phyloP scores from a whole-genome alignment of 2,797 vertebrate species.

The Serranus cabrilla region DNA sequence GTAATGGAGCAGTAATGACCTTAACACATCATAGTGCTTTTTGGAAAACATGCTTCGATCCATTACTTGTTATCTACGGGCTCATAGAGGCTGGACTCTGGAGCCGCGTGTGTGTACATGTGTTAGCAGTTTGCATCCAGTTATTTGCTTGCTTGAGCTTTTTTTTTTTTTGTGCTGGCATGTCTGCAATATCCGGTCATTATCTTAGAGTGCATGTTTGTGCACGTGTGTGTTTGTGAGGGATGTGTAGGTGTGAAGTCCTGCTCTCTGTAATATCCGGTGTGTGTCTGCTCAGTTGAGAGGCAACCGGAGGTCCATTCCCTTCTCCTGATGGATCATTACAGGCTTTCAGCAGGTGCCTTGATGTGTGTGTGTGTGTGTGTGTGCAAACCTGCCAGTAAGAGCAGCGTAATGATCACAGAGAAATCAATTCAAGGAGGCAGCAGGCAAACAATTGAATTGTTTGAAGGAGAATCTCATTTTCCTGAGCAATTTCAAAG shows the following conservation, averaged over 20 bases:
- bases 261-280: slow-evolving; percentile 66
- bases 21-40: slow-evolving; percentile 51
- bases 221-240: slow-evolving; percentile 21
- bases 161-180: slow-evolving; percentile 38
- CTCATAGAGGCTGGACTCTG: neutral
- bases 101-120: neutral
- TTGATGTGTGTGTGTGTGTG: slow-evolving; percentile 15
- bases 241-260: slow-evolving; percentile 18
- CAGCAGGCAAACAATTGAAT: slow-evolving; percentile 77
- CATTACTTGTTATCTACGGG: slow-evolving; percentile 30
- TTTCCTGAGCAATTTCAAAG: slow-evolving; percentile 63
- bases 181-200: slow-evolving; percentile 56
- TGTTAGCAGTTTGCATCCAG: slow-evolving; percentile 5
- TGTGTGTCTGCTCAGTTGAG: slow-evolving; percentile 40
- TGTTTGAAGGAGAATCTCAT: slow-evolving; percentile 78
- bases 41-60: slow-evolving; percentile 46
- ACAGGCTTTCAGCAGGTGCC: slow-evolving; percentile 65
- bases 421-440: slow-evolving; percentile 71
- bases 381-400: slow-evolving; percentile 60
- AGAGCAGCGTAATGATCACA: slow-evolving; percentile 72
- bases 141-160: slow-evolving; percentile 8
- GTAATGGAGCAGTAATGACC: slow-evolving; percentile 56
- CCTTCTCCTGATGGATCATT: slow-evolving; percentile 62
- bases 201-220: slow-evolving; percentile 36
- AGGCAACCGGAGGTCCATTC: slow-evolving; percentile 64